These are phyloP conservation scores for Caerostris darwini DNA, from an alignment of 1,140 invertebrate genomes.

Conservation along the genomic window DNA sequence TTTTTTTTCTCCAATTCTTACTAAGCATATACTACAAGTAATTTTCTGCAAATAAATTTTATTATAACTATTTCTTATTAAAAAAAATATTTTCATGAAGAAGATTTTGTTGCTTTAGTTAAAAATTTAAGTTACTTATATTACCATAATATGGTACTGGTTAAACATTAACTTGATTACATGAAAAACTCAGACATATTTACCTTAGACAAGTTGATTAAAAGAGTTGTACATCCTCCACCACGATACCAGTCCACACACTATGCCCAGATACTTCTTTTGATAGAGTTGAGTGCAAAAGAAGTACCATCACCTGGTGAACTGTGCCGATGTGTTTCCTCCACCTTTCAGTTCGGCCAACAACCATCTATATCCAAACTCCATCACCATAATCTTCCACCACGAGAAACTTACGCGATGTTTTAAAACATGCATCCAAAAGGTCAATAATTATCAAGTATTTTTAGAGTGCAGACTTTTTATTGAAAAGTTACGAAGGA, in stretches of 20 bases:
- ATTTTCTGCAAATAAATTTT: no score
- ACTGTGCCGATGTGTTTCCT: conserved; percentile 23
- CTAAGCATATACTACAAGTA: no score
- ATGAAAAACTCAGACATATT: conserved; percentile 26
- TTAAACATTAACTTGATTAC: background rate
- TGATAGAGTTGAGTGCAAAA: background rate
- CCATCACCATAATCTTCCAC: background rate
- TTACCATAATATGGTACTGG: no score
- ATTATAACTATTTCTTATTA: no score
- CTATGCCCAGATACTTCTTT: background rate
- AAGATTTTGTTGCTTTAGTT: no score
- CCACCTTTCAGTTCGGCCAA: conserved; percentile 8
- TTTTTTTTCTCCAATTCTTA: no score
- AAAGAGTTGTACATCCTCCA: conserved; percentile 53
- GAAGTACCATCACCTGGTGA: conserved; percentile 37
- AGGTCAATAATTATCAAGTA: no score
- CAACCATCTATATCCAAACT: background rate
- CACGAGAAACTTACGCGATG: no score
- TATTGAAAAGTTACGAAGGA: background rate
- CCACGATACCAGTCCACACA: conserved; percentile 34
- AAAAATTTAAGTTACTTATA: no score
- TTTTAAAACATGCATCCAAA: background rate
- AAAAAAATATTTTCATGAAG: no score
- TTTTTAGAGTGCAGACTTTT: background rate
- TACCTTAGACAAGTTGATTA: conserved; percentile 45